Conservation (phyloP, 2,113 vertebrate species). For the Bufo gargarizans region DNA sequence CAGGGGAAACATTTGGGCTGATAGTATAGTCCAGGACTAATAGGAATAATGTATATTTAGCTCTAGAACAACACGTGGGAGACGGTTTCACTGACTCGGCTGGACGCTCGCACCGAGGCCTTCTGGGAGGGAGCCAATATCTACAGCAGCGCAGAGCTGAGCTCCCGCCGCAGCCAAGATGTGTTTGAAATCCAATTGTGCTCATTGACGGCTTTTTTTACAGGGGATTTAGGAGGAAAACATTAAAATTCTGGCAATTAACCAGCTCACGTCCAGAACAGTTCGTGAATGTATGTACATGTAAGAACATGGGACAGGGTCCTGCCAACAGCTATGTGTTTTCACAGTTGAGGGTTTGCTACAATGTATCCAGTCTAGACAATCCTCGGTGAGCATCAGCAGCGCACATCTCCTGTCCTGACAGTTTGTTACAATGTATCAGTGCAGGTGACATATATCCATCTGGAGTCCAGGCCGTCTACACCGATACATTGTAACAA, state of each 20-base stretch:
- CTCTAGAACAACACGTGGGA: conserved; percentile 22
- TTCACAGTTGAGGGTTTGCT: background rate
- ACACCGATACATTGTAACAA: too few relatives aligned
- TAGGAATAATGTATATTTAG: conserved; percentile 45
- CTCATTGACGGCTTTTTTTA: background rate
- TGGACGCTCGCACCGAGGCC: background rate
- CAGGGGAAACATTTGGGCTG: conserved; percentile 33
- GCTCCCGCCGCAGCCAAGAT: background rate
- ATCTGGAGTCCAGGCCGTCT: too few relatives aligned
- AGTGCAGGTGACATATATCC: too few relatives aligned
- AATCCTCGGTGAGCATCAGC: background rate
- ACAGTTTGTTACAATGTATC: background rate
- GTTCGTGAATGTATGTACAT: too few relatives aligned
- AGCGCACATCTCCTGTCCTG: background rate
- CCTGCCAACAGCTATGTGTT: background rate
- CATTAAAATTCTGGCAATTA: background rate
- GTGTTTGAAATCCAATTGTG: background rate
- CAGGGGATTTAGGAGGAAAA: background rate
- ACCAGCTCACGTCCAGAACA: background rate
- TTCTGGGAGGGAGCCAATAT: background rate
- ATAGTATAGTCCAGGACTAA: conserved; percentile 44
- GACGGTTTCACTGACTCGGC: conserved; percentile 25
- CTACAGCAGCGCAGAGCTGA: background rate
- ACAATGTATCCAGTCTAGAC: background rate
- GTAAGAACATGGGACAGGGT: background rate